Evolutionary conservation across 1,140 invertebrate genomes (phyloP), one percentile per base, ranked within the genome.

Genomic region (Spodoptera litura): DNA sequence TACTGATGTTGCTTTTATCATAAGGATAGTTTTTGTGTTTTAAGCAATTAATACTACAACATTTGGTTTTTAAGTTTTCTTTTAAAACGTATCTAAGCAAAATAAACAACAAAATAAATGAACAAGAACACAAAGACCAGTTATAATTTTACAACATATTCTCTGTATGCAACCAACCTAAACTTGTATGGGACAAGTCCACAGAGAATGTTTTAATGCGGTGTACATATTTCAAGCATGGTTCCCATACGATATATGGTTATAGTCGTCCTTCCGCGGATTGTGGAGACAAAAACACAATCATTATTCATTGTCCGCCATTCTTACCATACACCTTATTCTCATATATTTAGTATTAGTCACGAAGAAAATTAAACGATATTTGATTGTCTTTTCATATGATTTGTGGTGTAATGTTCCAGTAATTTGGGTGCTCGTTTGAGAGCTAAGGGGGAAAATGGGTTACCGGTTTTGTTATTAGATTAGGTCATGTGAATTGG

Each of bases 221-320:
- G 71, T 68, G 49, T 15, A 11, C 70, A 80, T 80, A 80, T 74
- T 62, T 81, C 72, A 74, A 76, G 74, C 71, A 51, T 73, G 53
- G 75, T 70, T 78, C n/a, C 73, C 78, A 80, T 76, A 74, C 79
- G 59, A 81, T 78, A 49, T 81, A 81, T 53, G 79, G 58, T 81
- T 81, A 74, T 72, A 35, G 79, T 59, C 70, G 15, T 56, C 71
- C 38, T 81, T 81, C 72, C 70, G 61, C 15, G 72, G 56, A 74
- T 58, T 61, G 59, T 8, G 76, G 78, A 82, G 78, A 74, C 78
- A 78, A 79, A 82, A 82, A 82, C 78, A 82, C 70, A 56, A 74
- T 72, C 74, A 76, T 79, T 82, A 82, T 73, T 82, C 81, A 82
- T 79, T 38, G 38, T 35, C 15, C 56, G 25, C 58, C 55, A 8